Base-by-base conservation (phyloP, 2,113 vertebrate species). In the Malurus melanocephalus region DNA sequence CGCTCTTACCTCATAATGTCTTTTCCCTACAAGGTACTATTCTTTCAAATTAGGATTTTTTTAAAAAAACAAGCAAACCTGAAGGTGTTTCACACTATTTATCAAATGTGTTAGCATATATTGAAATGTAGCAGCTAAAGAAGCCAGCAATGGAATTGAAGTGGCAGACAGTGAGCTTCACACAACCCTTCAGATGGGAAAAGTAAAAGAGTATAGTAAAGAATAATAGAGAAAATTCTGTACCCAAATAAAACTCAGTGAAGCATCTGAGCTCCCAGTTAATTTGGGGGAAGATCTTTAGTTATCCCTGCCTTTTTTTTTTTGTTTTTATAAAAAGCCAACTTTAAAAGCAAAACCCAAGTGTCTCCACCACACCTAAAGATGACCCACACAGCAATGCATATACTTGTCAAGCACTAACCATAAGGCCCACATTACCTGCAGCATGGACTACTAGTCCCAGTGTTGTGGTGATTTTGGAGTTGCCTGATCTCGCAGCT, bases 371-470 rank as follows among this genome's bases (percentile, higher is more conserved):
- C 24, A 16, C 56, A 83, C 10, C 27, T 64, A 26, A 72, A 60
- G 48, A 55, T 18, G 28, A 67, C 22, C 13, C 30, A n/a, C 23
- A 71, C 4, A 38, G 33, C 51, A 67, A 42, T 1, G 1, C 8
- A 66, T 66, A 49, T 23, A 32, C 13, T 46, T 16, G 38, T 56
- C 23, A 73, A 38, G 46, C 13, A 40, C 16, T 52, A 68, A 27
- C 16, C 64, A 20, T 3, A 92, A n/a, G 11, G 26, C 23, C 11
- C 45, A 56, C 22, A 23, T 87, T 93, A 99, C 99, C 99, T 97
- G 99, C 99, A 93, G 99, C 99, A 57, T 99, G 99, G 80, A 99
- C 99, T 28, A 99, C 99, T 40, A 99, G 97, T 22, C 99, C 99
- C 88, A 99, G 95, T 0, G 99, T 99, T 67, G 99, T 99, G 73